A percentile compares a stretch with the other conserved stretches of the same genome.
Conservation (phyloP, 1,140 invertebrate genomes). For the Cydia pomonella region DNA sequence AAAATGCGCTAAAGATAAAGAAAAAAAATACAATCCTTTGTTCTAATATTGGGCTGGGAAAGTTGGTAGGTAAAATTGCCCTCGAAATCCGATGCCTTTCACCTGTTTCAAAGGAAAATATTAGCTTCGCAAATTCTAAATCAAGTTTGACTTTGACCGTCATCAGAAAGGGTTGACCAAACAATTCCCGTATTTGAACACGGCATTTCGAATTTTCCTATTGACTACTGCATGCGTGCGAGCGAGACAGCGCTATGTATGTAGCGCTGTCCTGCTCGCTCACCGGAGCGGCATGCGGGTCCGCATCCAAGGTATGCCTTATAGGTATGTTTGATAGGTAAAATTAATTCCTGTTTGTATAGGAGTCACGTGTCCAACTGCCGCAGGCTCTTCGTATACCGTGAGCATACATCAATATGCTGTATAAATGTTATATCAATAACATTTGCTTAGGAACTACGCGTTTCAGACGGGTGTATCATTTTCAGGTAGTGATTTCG, state of each 20-base stretch:
- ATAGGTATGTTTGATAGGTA: background rate
- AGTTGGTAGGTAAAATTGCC: background rate
- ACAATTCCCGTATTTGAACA: background rate
- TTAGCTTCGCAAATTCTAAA: background rate
- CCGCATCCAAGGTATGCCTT: no score
- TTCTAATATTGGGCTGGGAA: background rate
- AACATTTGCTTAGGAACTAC: conserved; percentile 1
- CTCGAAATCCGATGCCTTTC: background rate
- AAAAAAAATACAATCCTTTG: background rate
- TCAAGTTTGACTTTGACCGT: background rate
- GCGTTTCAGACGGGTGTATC: background rate
- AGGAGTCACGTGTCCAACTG: background rate
- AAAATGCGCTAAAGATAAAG: no score
- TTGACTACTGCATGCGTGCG: background rate
- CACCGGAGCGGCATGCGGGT: no score
- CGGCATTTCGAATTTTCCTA: background rate
- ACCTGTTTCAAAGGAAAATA: background rate
- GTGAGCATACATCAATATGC: background rate
- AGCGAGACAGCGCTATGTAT: no score
- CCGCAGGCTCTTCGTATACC: background rate
- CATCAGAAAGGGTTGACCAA: background rate
- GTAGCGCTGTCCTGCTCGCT: no score
- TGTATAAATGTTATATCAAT: no score
- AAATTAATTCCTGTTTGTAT: conserved; percentile 12
- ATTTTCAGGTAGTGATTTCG: background rate